These are phyloP conservation scores for Parochlus steinenii DNA, from an alignment of 2,888 invertebrate genomes.

Conservation along the genomic window DNA sequence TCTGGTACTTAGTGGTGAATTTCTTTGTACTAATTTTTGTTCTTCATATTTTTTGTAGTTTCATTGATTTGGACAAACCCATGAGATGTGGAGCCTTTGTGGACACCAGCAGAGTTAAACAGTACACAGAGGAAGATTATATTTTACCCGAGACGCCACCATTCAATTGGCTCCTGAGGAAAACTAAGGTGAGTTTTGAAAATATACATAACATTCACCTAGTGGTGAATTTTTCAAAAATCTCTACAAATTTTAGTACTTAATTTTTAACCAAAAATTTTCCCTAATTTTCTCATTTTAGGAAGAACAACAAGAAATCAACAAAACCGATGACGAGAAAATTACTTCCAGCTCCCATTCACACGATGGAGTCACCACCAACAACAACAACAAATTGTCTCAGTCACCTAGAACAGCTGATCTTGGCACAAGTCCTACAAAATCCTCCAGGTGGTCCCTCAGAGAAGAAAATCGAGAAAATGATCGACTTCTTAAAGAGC, in stretches of 20 bases:
- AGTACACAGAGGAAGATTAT: slow-evolving; percentile 36
- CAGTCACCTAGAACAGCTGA: slow-evolving; percentile 14
- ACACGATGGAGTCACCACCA: slow-evolving; percentile 16
- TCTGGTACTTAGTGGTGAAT: no score
- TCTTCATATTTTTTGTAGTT: slow-evolving; percentile 42
- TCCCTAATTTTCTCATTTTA: slow-evolving; percentile 2
- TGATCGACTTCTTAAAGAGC: slow-evolving; percentile 28
- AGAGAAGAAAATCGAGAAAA: slow-evolving; percentile 22
- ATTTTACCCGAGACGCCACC: slow-evolving; percentile 46
- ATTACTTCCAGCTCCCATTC: slow-evolving; percentile 7
- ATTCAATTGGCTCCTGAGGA: slow-evolving; percentile 36
- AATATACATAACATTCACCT: slow-evolving; percentile 11
- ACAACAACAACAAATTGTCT: slow-evolving; percentile 11
- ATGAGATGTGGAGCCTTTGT: slow-evolving; percentile 66
- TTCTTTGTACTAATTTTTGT: slow-evolving; percentile 13
- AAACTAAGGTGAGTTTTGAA: slow-evolving; percentile 16
- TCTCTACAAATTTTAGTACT: neutral
- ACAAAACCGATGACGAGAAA: slow-evolving; percentile 8
- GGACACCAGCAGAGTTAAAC: slow-evolving; percentile 42
- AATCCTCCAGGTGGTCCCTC: slow-evolving; percentile 15
- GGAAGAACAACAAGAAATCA: slow-evolving; percentile 13
- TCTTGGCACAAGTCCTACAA: slow-evolving; percentile 20
- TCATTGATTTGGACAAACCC: slow-evolving; percentile 51
- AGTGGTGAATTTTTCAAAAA: neutral
- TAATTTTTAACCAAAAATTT: slow-evolving; percentile 3